Evolutionary conservation across 2,113 vertebrate genomes (phyloP), one percentile per base, ranked within the genome.

Genomic region (Barnardius zonarius): DNA sequence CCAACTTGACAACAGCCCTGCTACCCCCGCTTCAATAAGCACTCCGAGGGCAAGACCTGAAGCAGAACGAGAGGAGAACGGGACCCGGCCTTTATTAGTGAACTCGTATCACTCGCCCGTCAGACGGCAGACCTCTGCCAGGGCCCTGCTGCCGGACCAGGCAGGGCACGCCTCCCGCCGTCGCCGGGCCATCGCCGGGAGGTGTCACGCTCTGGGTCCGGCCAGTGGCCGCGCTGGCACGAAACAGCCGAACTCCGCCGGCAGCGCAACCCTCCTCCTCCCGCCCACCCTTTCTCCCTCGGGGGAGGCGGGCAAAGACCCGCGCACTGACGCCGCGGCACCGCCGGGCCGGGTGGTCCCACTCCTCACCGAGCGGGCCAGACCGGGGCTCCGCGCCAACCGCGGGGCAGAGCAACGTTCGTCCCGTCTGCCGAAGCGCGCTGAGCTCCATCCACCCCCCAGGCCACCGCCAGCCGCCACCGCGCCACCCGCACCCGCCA

Each of bases 1-100:
- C 20, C 22, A 43, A 8, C 13, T 2, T 2, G 15, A 5, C 57
- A 39, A 8, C 3, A 3, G 22, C 4, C n/a, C 61, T 1, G 5
- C 0, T 7, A 24, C 1, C 27, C 39, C 72, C 4, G 1, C 10
- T 68, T 11, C 39, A 12, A 3, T 0, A 30, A 35, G 3, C 44
- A 16, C 61, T 6, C 31, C 1, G 37, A 4, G 10, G 37, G 46
- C 23, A 7, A 37, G 18, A 35, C 8, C 63, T 2, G 16, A 4
- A 5, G 6, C 25, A 6, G 52, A 55, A 17, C 3, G 2, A 18
- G 8, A 6, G 15, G 2, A 41, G 41, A 33, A 4, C 8, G 7
- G 49, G 13, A 11, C 28, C 11, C 3, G 28, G 55, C 28, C 43
- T 66, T 15, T 66, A 7, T 37, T 13, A 25, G 6, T 1, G 41